Percentiles rank a stretch among this genome's conserved stretches.
phyloP scores from a whole-genome alignment of 2,888 invertebrate species.

The Cyrtodaria siliqua region DNA sequence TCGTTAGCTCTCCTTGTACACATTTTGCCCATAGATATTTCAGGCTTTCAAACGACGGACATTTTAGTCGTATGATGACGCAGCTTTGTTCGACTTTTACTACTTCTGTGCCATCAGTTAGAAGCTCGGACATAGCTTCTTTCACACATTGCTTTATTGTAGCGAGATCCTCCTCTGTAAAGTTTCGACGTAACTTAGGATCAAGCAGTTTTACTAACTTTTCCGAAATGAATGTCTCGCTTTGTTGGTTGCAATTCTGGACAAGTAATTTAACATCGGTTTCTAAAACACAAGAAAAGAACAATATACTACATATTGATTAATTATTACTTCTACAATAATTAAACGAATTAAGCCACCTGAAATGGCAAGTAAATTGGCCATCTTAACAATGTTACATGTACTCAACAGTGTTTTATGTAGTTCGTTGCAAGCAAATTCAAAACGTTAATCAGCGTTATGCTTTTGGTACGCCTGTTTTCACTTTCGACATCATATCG shows the following conservation, averaged over 20 bases:
- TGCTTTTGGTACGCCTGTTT: too few relatives aligned
- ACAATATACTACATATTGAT: too few relatives aligned
- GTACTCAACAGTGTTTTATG: too few relatives aligned
- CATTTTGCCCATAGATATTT: conserved; percentile 7
- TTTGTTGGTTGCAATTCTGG: conserved; percentile 8
- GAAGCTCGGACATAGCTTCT: conserved; percentile 22
- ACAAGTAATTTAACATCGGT: conserved; percentile 15
- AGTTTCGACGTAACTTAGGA: not conserved
- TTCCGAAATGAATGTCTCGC: conserved; percentile 12
- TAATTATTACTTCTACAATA: too few relatives aligned
- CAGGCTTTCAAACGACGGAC: conserved; percentile 5
- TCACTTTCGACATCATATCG: too few relatives aligned
- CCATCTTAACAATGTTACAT: too few relatives aligned
- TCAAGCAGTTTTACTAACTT: conserved; percentile 5
- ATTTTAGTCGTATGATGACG: too few relatives aligned
- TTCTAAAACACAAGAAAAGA: conserved; percentile 4
- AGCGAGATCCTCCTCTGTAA: not conserved
- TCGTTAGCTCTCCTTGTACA: too few relatives aligned
- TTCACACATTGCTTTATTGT: not conserved
- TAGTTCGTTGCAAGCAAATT: too few relatives aligned
- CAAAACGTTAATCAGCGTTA: too few relatives aligned
- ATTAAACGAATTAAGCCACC: too few relatives aligned
- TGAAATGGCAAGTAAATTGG: too few relatives aligned
- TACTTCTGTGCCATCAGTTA: conserved; percentile 7
- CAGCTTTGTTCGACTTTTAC: conserved; percentile 8